Evolutionary conservation across 2,888 invertebrate genomes (phyloP).

Genomic region (Athalia circularis): DNA sequence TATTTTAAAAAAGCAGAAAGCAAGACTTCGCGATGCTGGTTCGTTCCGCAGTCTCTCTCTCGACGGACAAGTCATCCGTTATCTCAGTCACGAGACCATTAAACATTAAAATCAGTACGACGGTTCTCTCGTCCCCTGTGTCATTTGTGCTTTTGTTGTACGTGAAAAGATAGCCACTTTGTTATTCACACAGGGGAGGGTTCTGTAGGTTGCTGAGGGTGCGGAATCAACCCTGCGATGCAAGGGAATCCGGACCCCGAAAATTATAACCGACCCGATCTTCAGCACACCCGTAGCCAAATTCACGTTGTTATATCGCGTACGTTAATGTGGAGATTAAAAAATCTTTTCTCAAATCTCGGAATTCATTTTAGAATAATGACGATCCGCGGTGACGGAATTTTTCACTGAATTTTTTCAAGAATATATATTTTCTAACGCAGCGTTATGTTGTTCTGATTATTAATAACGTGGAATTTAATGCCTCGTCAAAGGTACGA

Average conservation of each 20-base stretch:
- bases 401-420: no score
- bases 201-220: conserved; percentile 8
- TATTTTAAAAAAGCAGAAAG: background rate
- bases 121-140: conserved; percentile 45
- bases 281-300: conserved; percentile 13
- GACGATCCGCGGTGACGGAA: no score
- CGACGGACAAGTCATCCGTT: conserved; percentile 43
- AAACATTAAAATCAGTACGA: conserved; percentile 50
- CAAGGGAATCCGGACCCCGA: conserved; percentile 22
- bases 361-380: no score
- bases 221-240: background rate
- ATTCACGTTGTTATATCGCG: background rate
- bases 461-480: no score
- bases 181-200: conserved; percentile 48
- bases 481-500: no score
- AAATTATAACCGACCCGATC: conserved; percentile 36
- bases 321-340: no score
- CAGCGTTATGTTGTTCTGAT: no score
- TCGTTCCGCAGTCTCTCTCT: conserved; percentile 15
- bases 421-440: no score
- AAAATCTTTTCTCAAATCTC: no score
- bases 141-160: conserved; percentile 54
- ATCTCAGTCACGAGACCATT: conserved; percentile 49
- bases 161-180: conserved; percentile 54
- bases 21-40: background rate